phyloP scores from a whole-genome alignment of 92 coral and sea anemone genomes.

The Epizoanthus fatuus region DNA sequence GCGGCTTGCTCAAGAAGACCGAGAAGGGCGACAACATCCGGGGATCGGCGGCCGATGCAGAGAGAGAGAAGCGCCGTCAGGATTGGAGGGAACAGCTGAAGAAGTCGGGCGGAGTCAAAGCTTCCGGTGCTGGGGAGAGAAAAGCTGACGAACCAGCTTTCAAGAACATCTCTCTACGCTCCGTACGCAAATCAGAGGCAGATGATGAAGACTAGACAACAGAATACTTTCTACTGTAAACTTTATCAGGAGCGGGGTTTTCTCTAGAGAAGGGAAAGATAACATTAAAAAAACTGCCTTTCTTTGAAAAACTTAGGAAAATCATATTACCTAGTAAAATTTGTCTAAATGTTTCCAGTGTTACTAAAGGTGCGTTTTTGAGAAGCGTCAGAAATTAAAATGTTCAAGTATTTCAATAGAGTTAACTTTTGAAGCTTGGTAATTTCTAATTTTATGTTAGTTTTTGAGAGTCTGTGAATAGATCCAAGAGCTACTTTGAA shows the following conservation, averaged over 20 bases:
- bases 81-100: constrained; percentile 93
- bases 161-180: constrained; percentile 44
- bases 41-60: constrained; percentile 59
- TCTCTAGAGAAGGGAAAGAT: constrained; percentile 20
- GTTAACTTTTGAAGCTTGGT: not conserved
- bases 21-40: constrained; percentile 43
- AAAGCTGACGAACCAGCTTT: constrained; percentile 29
- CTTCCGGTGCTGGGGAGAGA: constrained; percentile 13
- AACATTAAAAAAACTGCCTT: no score
- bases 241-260: not conserved
- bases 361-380: not conserved
- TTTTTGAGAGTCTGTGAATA: no score
- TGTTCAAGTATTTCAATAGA: not conserved
- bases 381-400: not conserved
- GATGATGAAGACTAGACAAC: constrained; percentile 31
- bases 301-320: no score
- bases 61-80: constrained; percentile 67
- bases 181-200: constrained; percentile 47
- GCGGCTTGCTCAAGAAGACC: constrained; percentile 33
- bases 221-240: not conserved
- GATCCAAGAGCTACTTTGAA: no score
- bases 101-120: constrained; percentile 48
- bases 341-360: not conserved
- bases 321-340: no score
- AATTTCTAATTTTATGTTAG: not conserved